A percentile compares a stretch with the other conserved stretches of the same genome.
These are phyloP conservation scores for Pheosia gnoma DNA, from an alignment of 2,888 invertebrate genomes.

Conservation along the genomic window DNA sequence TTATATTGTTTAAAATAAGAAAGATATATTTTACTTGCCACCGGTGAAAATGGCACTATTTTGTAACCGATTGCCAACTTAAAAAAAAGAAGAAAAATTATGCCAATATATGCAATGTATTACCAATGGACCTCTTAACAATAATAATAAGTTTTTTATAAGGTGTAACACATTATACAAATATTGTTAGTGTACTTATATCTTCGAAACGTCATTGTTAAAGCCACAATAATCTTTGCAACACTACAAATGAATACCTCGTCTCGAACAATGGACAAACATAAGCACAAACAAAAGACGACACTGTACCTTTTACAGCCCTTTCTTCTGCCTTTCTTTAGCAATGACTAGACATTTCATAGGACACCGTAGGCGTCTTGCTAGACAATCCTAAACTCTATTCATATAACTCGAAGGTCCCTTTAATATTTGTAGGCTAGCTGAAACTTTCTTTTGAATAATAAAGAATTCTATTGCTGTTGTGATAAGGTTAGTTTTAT, in stretches of 20 bases:
- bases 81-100: no score
- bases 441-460: not conserved
- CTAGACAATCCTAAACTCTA: constrained; percentile 21
- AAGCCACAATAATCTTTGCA: not conserved
- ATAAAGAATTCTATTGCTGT: not conserved
- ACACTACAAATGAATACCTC: not conserved
- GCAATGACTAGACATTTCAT: constrained; percentile 33
- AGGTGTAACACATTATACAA: no score
- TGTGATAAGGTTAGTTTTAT: not conserved
- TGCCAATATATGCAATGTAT: no score
- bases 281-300: constrained; percentile 29
- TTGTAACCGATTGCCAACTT: no score
- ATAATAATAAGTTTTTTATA: no score
- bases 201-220: no score
- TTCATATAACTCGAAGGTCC: not conserved
- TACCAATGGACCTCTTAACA: no score
- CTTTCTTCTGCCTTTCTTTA: constrained; percentile 31
- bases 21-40: no score
- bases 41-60: no score
- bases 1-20: no score
- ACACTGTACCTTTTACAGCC: constrained; percentile 37
- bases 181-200: no score
- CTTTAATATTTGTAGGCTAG: not conserved
- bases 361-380: constrained; percentile 21
- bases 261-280: constrained; percentile 31